Evolutionary conservation across 2,797 vertebrate genomes (phyloP).

Genomic region (Cryptoprocta ferox): DNA sequence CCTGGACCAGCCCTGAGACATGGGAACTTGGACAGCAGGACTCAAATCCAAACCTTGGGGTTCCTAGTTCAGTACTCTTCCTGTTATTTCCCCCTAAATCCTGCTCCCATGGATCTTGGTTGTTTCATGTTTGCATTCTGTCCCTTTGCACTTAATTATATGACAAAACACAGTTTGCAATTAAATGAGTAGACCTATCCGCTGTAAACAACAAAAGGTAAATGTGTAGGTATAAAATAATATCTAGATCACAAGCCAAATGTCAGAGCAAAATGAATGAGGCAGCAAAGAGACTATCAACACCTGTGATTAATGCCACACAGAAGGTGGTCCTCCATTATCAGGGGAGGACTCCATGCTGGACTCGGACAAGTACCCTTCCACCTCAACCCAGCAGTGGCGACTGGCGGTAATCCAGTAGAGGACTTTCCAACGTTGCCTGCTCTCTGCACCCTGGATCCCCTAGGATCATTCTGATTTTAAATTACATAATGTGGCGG

Average conservation of each 20-base stretch:
- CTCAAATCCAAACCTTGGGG: background rate
- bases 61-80: background rate
- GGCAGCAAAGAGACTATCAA: background rate
- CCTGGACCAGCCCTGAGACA: background rate
- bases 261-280: slow-evolving; percentile 44
- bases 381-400: background rate
- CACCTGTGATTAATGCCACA: background rate
- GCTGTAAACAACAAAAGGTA: slow-evolving; percentile 38
- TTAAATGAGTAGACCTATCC: slow-evolving; percentile 13
- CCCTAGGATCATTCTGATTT: background rate
- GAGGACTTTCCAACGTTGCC: background rate
- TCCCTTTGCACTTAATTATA: background rate
- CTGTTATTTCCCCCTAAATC: background rate
- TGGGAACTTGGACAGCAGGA: background rate
- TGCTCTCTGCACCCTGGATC: background rate
- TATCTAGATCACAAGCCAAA: background rate
- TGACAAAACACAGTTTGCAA: slow-evolving; percentile 1
- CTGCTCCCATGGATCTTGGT: background rate
- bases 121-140: background rate
- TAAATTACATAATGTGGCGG: background rate
- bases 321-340: background rate
- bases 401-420: background rate
- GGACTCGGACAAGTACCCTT: accelerated
- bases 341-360: background rate
- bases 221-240: slow-evolving; percentile 6